Evolutionary conservation across 37 sponge, comb jelly and placozoan species (phyloP), one percentile per base, ranked within the genome.

Genomic region (Ianthella basta): DNA sequence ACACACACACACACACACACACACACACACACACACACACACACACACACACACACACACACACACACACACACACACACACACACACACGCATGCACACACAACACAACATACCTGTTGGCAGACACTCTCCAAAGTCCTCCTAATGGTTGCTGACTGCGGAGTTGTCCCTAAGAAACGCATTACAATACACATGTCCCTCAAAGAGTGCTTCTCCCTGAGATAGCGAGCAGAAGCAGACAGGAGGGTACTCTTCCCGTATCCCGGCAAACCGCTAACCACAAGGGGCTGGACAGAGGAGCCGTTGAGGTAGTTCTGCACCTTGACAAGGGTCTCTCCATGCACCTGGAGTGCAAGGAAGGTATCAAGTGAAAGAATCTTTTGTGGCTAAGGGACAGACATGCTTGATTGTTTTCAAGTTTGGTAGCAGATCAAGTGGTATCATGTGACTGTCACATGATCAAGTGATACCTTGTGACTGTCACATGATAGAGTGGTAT

Each of bases 161-260:
- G 91, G 86, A 23, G 94, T 92, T 27, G 81, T 80, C 10, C 93
- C 88, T 15, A 95, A 56, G 67, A 95, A 95, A 4, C 96, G 59
- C 29, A 88, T 40, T 16, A 95, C 81, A n/a, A 89, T 67, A 38
- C 65, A 56, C 53, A 65, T 81, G 29, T 80, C 87, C 50, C 36
- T 79, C 21, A 65, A 50, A 13, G 77, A 67, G 36, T 73, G 34
- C 29, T 35, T 83, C 64, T 85, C 80, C 63, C 54, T 88, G 32
- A 88, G 60, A 1, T 27, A 30, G 29, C 73, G 50, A 0, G 91
- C 94, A 23, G 82, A 75, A 12, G 80, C 82, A 38, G 94, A 88
- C 88, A 95, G 82, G 1, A 95, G 59, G 40, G 82, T 56, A 0
- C 91, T 93, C 84, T 95, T 95, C 19, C 96, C 96, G 85, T 80